phyloP scores from a whole-genome alignment of 1,140 invertebrate genomes.

The Eueides isabella region DNA sequence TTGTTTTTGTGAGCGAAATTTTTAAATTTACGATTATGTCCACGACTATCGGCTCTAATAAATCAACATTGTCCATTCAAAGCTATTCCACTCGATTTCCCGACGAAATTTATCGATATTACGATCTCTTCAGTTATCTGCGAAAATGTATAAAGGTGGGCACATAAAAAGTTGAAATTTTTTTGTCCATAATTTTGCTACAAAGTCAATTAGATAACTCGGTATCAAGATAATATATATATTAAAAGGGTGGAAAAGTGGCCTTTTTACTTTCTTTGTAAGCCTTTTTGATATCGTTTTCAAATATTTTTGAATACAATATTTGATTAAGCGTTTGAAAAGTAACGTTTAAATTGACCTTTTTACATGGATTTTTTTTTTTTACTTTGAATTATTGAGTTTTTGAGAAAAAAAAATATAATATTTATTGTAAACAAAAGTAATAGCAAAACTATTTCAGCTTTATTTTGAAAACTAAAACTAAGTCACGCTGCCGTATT shows the following conservation, averaged over 20 bases:
- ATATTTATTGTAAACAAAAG: no score
- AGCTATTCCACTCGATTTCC: conserved; percentile 53
- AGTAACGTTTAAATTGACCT: not conserved
- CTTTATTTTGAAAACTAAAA: no score
- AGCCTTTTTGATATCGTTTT: not conserved
- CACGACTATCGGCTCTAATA: conserved; percentile 51
- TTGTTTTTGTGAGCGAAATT: conserved; percentile 42
- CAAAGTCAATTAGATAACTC: conserved; percentile 35
- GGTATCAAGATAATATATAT: conserved; percentile 25
- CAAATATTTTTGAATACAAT: not conserved
- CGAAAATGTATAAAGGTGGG: conserved; percentile 48
- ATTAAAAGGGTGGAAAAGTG: conserved; percentile 13
- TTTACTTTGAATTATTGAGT: not conserved
- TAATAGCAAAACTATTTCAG: no score
- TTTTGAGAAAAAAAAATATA: not conserved
- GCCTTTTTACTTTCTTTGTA: not conserved
- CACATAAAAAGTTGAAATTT: conserved; percentile 13
- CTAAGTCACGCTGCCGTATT: no score
- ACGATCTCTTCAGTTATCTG: conserved; percentile 52
- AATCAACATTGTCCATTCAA: conserved; percentile 54
- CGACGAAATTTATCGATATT: conserved; percentile 53
- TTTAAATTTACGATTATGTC: conserved; percentile 46
- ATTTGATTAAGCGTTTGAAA: not conserved
- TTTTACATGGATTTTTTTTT: not conserved
- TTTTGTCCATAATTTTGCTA: conserved; percentile 20